Evolutionary conservation across 1,140 invertebrate species (phyloP), one percentile per base, ranked within the genome.

Genomic region (Chrysomallon squamiferum): DNA sequence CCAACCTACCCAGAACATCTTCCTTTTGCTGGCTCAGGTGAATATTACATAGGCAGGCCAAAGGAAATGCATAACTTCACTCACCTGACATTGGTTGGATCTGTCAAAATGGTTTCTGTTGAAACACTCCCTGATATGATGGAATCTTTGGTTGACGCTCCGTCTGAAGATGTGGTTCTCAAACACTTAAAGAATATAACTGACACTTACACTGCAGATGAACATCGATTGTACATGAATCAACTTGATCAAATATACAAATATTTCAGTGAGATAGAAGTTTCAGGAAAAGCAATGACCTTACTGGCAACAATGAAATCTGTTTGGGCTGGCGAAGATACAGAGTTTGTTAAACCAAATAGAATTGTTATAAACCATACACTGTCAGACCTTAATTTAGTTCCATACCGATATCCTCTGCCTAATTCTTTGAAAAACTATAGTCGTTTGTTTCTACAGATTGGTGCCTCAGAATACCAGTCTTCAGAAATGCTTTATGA

Each of bases 311-410:
- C 32, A 49, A 20, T 20, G 43, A 22, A 4, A 18, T 15, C 11
- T 3, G 35, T 69, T 27, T 73, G 73, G 73, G 38, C 65, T n/a
- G 64, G 71, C 62, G 49, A 62, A 61, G 65, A 68, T 22, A 43
- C 69, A 62, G 65, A 59, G 33, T 71, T 72, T 56, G 41, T 11
- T 20, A 32, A 41, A 15, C 35, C 65, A 30, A 25, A 62, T n/a
- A 25, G 41, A 30, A 52, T 73, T 22, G 65, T 52, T 35, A 56
- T 64, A 30, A 22, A 57, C 18, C 20, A 43, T 25, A 20, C 22
- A n/a, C n/a, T 18, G 7, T 25, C 30, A 22, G 70, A 58, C 45
- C 47, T 66, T 33, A n/a, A 62, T 41, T 33, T 75, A 7, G 33
- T 33, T 20, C 73, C 73, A 18, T 66, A 73, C 49, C 33, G 72